Evolutionary conservation across 2,113 vertebrate species (phyloP), one percentile per base, ranked within the genome.

Genomic region (Cinclus cinclus): DNA sequence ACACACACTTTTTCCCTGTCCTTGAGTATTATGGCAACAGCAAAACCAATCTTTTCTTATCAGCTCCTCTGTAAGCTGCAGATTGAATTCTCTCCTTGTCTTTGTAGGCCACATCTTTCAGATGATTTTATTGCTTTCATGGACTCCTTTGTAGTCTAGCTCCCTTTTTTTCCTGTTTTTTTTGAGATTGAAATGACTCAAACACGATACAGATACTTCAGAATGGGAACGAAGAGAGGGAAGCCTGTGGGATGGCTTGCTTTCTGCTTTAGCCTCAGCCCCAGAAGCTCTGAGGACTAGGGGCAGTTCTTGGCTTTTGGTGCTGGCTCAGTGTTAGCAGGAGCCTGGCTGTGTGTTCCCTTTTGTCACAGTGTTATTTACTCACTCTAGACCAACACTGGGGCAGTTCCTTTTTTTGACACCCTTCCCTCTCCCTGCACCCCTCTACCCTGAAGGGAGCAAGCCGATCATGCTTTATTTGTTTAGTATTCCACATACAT

Each of bases 51-150:
- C 86, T 86, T 92, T 77, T 59, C 92, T 92, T 93, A 94, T 89
- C 95, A 90, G 9, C 77, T 75, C 27, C 70, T 70, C 91, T 81
- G 31, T 62, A 77, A 78, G 89, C 92, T 89, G 73, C 91, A 92
- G 95, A 78, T 94, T 90, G 86, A 87, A 75, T 94, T 94, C 25
- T 67, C 60, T 70, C 13, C 1, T 94, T 83, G 76, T 63, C 91
- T 94, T 94, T 94, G 83, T 94, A 93, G 87, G 49, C 91, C 53
- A 67, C 31, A 84, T 89, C 89, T 95, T 94, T 93, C 86, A 90
- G 94, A 77, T 88, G 23, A 78, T 91, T 90, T 92, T 89, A 52
- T 13, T 92, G 76, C 92, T 94, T 95, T 95, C 87, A 71, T 91
- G 86, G 60, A 75, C 47, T 55, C 69, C 80, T 96, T 95, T 95